Conservation (phyloP, 2,797 vertebrate species). For the Coluber constrictor region DNA sequence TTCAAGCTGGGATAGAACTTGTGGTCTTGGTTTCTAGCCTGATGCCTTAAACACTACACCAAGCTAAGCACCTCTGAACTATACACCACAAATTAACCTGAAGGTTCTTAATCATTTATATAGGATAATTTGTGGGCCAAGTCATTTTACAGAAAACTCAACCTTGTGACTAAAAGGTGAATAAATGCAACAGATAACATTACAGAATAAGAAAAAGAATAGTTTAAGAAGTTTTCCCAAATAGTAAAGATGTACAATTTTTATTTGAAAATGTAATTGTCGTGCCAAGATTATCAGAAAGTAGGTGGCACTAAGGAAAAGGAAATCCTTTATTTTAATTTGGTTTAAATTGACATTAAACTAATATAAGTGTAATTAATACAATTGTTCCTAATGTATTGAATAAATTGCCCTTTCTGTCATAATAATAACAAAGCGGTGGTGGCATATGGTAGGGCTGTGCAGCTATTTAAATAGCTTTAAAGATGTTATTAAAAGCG, state of each 20-base stretch:
- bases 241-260: not conserved
- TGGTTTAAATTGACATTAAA: not conserved
- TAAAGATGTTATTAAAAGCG: not conserved
- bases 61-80: not conserved
- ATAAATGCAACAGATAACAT: not conserved
- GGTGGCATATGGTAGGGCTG: not conserved
- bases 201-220: not conserved
- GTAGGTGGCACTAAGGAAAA: not conserved
- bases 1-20: not conserved
- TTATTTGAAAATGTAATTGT: not conserved
- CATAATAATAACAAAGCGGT: not conserved
- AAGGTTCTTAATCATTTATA: not conserved
- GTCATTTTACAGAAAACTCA: not conserved
- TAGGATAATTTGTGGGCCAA: not conserved
- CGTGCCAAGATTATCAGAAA: not conserved
- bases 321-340: not conserved
- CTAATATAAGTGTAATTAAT: not conserved
- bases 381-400: not conserved
- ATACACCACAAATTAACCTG: not conserved
- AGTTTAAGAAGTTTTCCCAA: not conserved
- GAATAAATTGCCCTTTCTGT: not conserved
- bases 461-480: not conserved
- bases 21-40: not conserved
- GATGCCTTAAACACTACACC: not conserved
- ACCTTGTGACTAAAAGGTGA: not conserved